Conservation (phyloP, 2,113 vertebrate species). For the Phyllostomus discolor region DNA sequence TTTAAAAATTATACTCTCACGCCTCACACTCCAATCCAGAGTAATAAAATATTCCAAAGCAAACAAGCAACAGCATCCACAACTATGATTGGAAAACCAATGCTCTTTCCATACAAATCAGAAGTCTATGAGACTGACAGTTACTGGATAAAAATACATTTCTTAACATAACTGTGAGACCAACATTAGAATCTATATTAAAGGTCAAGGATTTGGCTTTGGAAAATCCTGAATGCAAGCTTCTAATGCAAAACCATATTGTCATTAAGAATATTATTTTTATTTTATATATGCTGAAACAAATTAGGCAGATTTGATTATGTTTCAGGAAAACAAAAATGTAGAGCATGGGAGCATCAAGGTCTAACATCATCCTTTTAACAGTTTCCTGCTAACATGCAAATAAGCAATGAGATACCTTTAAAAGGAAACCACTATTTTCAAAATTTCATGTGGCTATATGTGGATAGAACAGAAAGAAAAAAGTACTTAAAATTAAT, state of each 20-base stretch:
- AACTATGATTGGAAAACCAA: background rate
- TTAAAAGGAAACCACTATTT: constrained; percentile 7
- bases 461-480: background rate
- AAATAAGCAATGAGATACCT: background rate
- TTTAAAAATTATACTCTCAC: background rate
- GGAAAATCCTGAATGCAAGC: background rate
- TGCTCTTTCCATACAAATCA: background rate
- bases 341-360: background rate
- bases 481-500: background rate
- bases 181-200: background rate
- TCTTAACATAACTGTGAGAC: background rate
- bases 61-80: background rate
- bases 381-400: background rate
- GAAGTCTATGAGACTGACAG: background rate
- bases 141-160: background rate
- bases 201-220: background rate
- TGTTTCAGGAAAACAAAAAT: background rate
- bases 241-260: background rate
- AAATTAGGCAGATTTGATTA: background rate
- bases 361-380: background rate
- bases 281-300: background rate
- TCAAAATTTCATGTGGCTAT: background rate
- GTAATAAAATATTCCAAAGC: background rate
- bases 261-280: background rate
- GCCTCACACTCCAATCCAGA: background rate